A percentile compares a stretch with the other conserved stretches of the same genome.
Evolutionary conservation across 2,113 vertebrate species (phyloP).

Genomic region (Chaenogobius annularis): DNA sequence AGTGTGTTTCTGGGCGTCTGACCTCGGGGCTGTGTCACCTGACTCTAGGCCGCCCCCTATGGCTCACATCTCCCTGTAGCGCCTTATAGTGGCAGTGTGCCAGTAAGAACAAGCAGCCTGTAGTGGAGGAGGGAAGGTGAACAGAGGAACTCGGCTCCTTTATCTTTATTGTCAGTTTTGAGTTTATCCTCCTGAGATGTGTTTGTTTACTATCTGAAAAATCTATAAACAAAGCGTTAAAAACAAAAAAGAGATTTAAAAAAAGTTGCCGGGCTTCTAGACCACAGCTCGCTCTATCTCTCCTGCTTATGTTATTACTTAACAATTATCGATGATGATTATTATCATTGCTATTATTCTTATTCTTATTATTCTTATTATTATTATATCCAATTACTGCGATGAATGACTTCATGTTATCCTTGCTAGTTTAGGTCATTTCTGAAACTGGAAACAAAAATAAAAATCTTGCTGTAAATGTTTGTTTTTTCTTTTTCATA

Average conservation of each 20-base stretch:
- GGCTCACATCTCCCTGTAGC: conserved; percentile 83
- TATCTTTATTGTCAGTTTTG: conserved; percentile 82
- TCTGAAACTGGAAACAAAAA: conserved; percentile 89
- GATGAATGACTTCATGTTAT: conserved; percentile 99
- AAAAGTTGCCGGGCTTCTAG: conserved; percentile 88
- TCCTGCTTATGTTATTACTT: conserved; percentile 91
- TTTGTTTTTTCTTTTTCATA: conserved; percentile 86
- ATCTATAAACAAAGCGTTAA: conserved; percentile 88
- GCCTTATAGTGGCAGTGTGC: conserved; percentile 86
- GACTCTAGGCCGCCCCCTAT: conserved; percentile 72
- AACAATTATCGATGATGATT: conserved; percentile 83
- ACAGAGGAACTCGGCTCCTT: conserved; percentile 86
- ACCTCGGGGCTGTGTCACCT: conserved; percentile 75
- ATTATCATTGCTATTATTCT: conserved; percentile 84
- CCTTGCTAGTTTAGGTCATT: conserved; percentile 99
- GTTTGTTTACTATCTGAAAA: conserved; percentile 96
- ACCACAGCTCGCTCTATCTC: conserved; percentile 93
- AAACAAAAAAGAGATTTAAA: conserved; percentile 86
- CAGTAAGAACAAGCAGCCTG: conserved; percentile 85
- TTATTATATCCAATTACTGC: conserved; percentile 89
- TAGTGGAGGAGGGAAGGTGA: conserved; percentile 96
- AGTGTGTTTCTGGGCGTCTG: conserved; percentile 64
- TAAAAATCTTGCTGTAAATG: conserved; percentile 88
- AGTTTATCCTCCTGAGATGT: conserved; percentile 91
- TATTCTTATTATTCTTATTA: conserved; percentile 82